Evolutionary conservation across 2,113 vertebrate genomes (phyloP), one percentile per base, ranked within the genome.

Genomic region (Psettodes erumei): DNA sequence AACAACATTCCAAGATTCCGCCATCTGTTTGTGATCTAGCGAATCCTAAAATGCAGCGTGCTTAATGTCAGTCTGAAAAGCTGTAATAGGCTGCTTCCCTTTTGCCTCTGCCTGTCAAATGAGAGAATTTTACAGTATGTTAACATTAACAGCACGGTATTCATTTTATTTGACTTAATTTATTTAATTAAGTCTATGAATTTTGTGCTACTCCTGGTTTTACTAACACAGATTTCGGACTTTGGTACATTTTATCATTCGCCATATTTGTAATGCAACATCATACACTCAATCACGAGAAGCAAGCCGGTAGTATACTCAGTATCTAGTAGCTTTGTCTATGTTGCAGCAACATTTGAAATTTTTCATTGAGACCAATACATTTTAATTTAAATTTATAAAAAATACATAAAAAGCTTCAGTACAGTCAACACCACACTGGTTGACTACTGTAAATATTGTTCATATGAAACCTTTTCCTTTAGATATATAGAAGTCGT

Each of bases 11-110:
- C 84, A 84, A 51, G 53, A 79, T 77, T 80, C 74, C 43, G 72
- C 76, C 91, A 91, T 92, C 88, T 92, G 86, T 88, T 90, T 84
- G 88, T 87, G 73, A 90, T 90, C 77, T 71, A 28, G 72, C 64
- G 76, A 77, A 81, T 19, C 40, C 61, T 76, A 32, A 76, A 85
- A 75, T 56, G 63, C 38, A n/a, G 84, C 84, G 70, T 82, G 85
- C 68, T 85, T 60, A 73, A 30, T 81, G 86, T 92, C 88, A 72
- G 50, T 75, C 69, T 83, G 58, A 75, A 71, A 23, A 55, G 40
- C 53, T 69, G 45, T 63, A 85, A 77, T 79, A 48, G 64, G 59
- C 51, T 27, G 64, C 40, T 81, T 64, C 62, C 60, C 47, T 47
- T 65, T 70, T 62, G 56, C 43, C 60, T 69, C 53, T 69, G 53